A percentile compares a stretch with the other conserved stretches of the same genome.
phyloP scores from a whole-genome alignment of 1,140 invertebrate species.

The Orussus abietinus region DNA sequence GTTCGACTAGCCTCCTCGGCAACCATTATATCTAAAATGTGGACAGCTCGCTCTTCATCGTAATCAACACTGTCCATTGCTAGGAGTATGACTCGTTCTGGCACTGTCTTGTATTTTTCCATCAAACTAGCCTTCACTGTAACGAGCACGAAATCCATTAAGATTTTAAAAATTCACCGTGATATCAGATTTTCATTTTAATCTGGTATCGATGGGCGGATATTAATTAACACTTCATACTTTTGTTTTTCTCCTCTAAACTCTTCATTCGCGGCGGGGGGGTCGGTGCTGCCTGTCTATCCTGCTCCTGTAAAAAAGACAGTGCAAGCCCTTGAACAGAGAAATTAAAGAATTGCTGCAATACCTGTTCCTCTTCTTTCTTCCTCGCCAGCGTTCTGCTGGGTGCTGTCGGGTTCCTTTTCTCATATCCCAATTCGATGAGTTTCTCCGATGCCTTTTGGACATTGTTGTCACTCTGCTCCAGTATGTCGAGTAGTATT shows the following conservation, averaged over 20 bases:
- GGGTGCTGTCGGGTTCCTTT: conserved; percentile 62
- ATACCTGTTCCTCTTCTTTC: conserved; percentile 53
- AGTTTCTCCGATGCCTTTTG: conserved; percentile 78
- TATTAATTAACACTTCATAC: no score
- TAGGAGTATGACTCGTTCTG: conserved; percentile 74
- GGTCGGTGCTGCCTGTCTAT: conserved; percentile 49
- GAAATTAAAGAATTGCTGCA: conserved; percentile 12
- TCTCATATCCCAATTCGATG: conserved; percentile 74
- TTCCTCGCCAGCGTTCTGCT: conserved; percentile 47
- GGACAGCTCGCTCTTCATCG: conserved; percentile 72
- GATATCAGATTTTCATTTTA: no score
- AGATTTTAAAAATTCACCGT: conserved; percentile 11
- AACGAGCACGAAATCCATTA: conserved; percentile 29
- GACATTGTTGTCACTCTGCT: conserved; percentile 83
- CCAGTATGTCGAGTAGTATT: conserved; percentile 77
- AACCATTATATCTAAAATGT: conserved; percentile 71
- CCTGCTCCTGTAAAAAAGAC: conserved; percentile 37
- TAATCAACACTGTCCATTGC: conserved; percentile 85
- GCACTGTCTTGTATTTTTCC: conserved; percentile 68
- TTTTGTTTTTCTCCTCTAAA: conserved; percentile 68
- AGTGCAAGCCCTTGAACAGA: conserved; percentile 1
- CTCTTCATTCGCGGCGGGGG: conserved; percentile 64
- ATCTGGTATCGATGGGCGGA: background rate
- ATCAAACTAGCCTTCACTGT: conserved; percentile 72
- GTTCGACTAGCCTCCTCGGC: conserved; percentile 50